These are phyloP conservation scores for Balanococcus diminutus DNA, from an alignment of 2,888 invertebrate genomes.

Conservation along the genomic window DNA sequence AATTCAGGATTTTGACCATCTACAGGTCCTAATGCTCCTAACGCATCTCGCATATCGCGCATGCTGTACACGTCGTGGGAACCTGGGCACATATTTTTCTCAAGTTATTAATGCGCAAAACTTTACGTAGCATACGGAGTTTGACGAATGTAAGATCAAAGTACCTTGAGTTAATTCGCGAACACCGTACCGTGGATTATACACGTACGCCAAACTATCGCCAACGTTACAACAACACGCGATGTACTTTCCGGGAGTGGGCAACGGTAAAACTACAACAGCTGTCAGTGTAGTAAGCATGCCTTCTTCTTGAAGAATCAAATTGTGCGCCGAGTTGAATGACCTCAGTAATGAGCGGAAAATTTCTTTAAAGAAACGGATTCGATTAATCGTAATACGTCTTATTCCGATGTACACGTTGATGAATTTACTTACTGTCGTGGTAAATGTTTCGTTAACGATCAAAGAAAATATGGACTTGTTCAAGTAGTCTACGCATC, in stretches of 20 bases:
- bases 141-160: constrained; percentile 17
- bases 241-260: constrained; percentile 65
- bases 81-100: constrained; percentile 62
- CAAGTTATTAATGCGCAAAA: neutral
- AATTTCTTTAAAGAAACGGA: constrained; percentile 67
- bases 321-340: constrained; percentile 82
- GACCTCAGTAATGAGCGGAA: constrained; percentile 78
- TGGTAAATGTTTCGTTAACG: constrained; percentile 59
- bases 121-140: neutral
- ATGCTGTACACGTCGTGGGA: constrained; percentile 83
- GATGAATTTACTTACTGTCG: constrained; percentile 61
- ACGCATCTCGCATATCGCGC: constrained; percentile 86
- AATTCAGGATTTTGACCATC: constrained; percentile 84
- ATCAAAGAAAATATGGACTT: constrained; percentile 67
- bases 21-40: constrained; percentile 86
- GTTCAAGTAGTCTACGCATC: constrained; percentile 81
- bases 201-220: constrained; percentile 87
- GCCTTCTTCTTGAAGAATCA: constrained; percentile 81
- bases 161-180: constrained; percentile 78
- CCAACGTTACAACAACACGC: constrained; percentile 89
- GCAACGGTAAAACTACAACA: constrained; percentile 73
- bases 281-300: constrained; percentile 84
- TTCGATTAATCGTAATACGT: neutral
- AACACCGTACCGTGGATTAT: constrained; percentile 77
- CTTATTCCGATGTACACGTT: too few relatives aligned